Percentiles rank a stretch among this genome's conserved stretches.
These are phyloP conservation scores for Prietella phreatophila DNA, from an alignment of 2,113 vertebrate genomes.

Conservation along the genomic window DNA sequence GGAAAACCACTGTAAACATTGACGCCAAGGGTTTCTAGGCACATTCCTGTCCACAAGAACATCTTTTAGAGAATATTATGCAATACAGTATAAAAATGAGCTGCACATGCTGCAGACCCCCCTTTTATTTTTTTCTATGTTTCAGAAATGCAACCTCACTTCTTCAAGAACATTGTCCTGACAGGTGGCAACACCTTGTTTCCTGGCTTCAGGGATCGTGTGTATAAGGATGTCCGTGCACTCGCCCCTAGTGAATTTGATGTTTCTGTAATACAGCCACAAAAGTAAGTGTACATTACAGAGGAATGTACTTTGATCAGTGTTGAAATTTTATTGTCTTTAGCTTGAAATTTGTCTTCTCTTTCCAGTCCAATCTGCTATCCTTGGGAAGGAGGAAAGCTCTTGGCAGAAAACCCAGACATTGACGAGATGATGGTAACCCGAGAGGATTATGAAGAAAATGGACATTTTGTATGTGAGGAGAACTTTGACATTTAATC, in stretches of 20 bases:
- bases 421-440: slow-evolving; percentile 97
- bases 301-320: background rate
- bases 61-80: background rate
- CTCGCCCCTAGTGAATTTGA: slow-evolving; percentile 89
- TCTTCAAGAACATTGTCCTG: slow-evolving; percentile 95
- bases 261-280: slow-evolving; percentile 83
- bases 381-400: slow-evolving; percentile 93
- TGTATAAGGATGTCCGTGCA: slow-evolving; percentile 90
- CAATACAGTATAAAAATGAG: background rate
- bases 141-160: slow-evolving; percentile 97
- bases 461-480: slow-evolving; percentile 92
- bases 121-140: slow-evolving; percentile 41
- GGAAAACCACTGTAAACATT: background rate
- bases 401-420: slow-evolving; percentile 91
- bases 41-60: background rate
- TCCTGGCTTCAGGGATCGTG: slow-evolving; percentile 87
- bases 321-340: background rate
- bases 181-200: slow-evolving; percentile 91
- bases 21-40: background rate
- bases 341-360: slow-evolving; percentile 25
- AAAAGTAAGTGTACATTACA: slow-evolving; percentile 79
- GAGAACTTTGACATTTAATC: slow-evolving; percentile 94
- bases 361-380: slow-evolving; percentile 86
- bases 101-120: background rate
- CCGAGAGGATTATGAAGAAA: slow-evolving; percentile 96